Evolutionary conservation across 1,140 invertebrate genomes (phyloP).

Genomic region (Calliopsis andreniformis): DNA sequence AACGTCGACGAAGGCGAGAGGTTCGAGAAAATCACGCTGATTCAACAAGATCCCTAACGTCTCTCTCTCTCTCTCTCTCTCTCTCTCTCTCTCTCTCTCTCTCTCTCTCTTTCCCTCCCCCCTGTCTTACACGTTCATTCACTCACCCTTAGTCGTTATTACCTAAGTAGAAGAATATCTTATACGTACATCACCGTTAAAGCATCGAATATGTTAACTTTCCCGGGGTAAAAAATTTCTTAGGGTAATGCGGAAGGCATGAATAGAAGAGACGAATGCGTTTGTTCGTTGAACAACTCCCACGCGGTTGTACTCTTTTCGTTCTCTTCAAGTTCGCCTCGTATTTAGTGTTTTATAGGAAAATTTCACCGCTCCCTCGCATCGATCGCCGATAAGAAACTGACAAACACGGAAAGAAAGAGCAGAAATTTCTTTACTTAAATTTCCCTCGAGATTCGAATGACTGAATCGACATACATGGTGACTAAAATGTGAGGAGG

Average conservation of each 20-base stretch:
- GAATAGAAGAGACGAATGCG: background rate
- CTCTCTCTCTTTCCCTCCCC: no score
- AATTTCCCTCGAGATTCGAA: conserved; percentile 6
- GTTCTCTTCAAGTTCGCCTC: background rate
- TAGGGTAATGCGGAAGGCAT: conserved; percentile 40
- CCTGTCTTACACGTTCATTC: no score
- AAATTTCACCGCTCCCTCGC: background rate
- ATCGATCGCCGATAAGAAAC: background rate
- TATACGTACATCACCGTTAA: conserved; percentile 11
- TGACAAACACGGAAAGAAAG: no score
- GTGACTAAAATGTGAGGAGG: no score
- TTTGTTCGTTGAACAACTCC: background rate
- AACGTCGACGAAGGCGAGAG: no score
- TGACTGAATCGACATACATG: conserved; percentile 35
- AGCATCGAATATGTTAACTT: no score
- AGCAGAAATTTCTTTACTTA: no score
- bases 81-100: background rate
- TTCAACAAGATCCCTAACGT: no score
- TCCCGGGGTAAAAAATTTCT: conserved; percentile 1
- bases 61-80: no score
- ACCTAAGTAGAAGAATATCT: conserved; percentile 15
- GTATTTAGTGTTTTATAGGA: background rate
- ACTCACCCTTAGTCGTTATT: background rate
- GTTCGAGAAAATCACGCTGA: no score
- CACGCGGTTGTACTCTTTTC: conserved; percentile 12